These are phyloP conservation scores for Parambassis ranga DNA, from an alignment of 2,797 vertebrate species.

Conservation along the genomic window DNA sequence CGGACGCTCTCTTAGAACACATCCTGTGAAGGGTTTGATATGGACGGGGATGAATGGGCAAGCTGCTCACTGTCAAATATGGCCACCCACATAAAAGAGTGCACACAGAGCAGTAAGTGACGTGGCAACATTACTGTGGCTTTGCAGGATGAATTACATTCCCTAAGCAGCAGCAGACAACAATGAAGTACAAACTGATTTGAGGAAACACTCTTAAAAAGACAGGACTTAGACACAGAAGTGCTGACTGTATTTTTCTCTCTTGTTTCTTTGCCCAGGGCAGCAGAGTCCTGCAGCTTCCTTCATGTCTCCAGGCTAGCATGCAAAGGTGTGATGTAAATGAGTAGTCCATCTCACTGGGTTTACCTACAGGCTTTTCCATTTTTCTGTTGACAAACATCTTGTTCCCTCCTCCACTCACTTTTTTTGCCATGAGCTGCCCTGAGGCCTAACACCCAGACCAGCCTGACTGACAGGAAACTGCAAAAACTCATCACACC, in stretches of 20 bases:
- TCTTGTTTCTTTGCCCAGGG: neutral
- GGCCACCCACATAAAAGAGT: conserved; percentile 1
- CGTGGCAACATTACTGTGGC: too few species aligned
- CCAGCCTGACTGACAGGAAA: conserved; percentile 16
- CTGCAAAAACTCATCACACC: conserved; percentile 1
- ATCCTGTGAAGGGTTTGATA: conserved; percentile 17
- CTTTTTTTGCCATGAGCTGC: conserved; percentile 13
- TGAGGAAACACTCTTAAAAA: neutral
- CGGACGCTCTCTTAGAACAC: conserved; percentile 16
- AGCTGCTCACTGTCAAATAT: conserved; percentile 15
- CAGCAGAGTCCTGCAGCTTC: neutral
- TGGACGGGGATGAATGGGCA: neutral
- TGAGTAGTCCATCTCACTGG: neutral
- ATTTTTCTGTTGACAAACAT: conserved; percentile 39
- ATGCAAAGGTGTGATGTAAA: conserved; percentile 21
- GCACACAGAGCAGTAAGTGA: too few species aligned
- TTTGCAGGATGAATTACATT: neutral
- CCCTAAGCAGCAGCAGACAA: neutral
- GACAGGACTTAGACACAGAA: neutral
- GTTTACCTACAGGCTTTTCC: neutral
- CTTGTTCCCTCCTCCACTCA: conserved; percentile 2
- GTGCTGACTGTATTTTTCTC: neutral
- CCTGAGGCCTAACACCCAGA: conserved; percentile 13
- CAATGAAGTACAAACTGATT: neutral
- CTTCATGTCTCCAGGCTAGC: conserved; percentile 8